A percentile compares a stretch with the other conserved stretches of the same genome.
phyloP scores from a whole-genome alignment of 2,888 invertebrate species.

The Gari tellinella region DNA sequence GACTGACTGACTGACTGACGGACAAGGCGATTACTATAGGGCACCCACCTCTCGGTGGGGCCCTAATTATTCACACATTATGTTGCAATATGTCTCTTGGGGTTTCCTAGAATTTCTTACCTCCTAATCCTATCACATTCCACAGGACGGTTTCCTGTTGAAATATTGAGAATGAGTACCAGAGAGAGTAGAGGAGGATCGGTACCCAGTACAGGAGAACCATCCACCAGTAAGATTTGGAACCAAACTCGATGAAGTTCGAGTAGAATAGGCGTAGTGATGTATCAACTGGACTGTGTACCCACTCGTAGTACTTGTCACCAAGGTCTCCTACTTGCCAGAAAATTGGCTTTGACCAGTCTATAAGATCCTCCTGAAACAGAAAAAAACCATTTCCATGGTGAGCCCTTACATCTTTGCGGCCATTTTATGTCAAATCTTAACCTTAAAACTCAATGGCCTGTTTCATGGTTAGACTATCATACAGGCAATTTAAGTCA shows the following conservation, averaged over 20 bases:
- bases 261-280: constrained; percentile 83
- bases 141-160: constrained; percentile 49
- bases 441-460: too few relatives aligned
- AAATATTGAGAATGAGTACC: constrained; percentile 59
- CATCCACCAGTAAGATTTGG: constrained; percentile 78
- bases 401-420: too few relatives aligned
- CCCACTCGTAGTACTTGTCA: constrained; percentile 84
- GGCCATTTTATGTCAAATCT: too few relatives aligned
- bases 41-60: too few relatives aligned
- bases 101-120: constrained; percentile 35
- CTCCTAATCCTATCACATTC: constrained; percentile 45
- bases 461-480: too few relatives aligned
- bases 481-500: too few relatives aligned
- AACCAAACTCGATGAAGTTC: constrained; percentile 76
- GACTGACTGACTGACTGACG: too few relatives aligned
- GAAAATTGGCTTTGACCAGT: constrained; percentile 83
- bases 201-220: constrained; percentile 81
- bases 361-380: constrained; percentile 81
- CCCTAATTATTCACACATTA: too few relatives aligned
- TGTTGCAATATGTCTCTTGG: too few relatives aligned
- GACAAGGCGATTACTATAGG: too few relatives aligned
- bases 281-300: constrained; percentile 84
- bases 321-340: constrained; percentile 83
- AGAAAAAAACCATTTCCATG: background rate
- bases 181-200: constrained; percentile 58